Percentiles rank a stretch among this genome's conserved stretches.
These are phyloP conservation scores for Manis javanica DNA, from an alignment of 2,797 vertebrate genomes.

Conservation along the genomic window DNA sequence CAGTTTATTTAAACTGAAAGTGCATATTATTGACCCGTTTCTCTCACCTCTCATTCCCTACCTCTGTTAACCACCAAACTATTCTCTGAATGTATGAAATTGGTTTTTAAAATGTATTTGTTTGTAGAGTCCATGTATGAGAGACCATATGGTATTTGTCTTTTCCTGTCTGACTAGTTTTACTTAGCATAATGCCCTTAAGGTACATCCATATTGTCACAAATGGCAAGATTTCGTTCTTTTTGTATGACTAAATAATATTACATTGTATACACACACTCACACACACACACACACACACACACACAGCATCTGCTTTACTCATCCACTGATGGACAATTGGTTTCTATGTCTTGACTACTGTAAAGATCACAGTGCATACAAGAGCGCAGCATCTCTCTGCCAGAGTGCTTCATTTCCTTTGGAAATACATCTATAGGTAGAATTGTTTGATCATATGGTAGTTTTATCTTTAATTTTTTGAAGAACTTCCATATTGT, in stretches of 20 bases:
- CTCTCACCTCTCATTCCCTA: not conserved
- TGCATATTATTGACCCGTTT: not conserved
- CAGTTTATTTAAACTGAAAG: not conserved
- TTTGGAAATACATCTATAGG: not conserved
- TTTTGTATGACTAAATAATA: not conserved
- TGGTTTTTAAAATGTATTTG: not conserved
- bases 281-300: too few relatives aligned
- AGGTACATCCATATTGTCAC: not conserved
- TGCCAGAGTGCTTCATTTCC: not conserved
- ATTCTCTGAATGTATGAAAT: not conserved
- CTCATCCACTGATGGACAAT: not conserved
- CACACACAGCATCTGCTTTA: not conserved
- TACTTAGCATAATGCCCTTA: not conserved
- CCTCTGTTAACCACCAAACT: not conserved
- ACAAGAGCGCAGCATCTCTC: not conserved
- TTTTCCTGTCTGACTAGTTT: not conserved
- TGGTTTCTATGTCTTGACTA: not conserved
- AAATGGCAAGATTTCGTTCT: not conserved
- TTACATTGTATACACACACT: too few relatives aligned
- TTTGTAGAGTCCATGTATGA: not conserved
- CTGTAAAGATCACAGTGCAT: not conserved
- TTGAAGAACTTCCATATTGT: not conserved
- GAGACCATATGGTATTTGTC: not conserved
- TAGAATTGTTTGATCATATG: not conserved
- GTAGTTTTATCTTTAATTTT: not conserved